Base-by-base conservation (phyloP, 2,888 invertebrate genomes). In the Drosophila picticornis region DNA sequence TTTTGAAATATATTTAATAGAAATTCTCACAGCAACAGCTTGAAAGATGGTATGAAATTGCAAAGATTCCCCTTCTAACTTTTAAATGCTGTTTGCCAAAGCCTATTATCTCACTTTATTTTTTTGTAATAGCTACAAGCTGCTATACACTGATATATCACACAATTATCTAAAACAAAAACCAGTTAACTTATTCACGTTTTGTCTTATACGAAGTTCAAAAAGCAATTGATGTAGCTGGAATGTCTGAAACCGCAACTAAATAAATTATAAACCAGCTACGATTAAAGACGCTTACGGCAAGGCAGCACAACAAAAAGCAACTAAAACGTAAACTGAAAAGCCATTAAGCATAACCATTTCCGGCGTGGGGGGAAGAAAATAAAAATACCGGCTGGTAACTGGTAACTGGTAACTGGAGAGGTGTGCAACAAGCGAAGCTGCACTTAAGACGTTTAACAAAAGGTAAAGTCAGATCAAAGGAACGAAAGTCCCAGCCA, bases 331-430 rank as follows among this genome's bases (percentile, higher is more conserved):
- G 57, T 57, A 64, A 70, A 72, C 68, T 79, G 61, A 76, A 84
- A 84, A 70, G 63, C 77, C 77, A 88, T 87, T 84, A 84, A 84
- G 72, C 77, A 89, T 87, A 85, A 89, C 89, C 84, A 87, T 85
- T 84, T 87, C 87, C 89, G 87, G 81, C 66, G 10, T 5, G 46
- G 46, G 22, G 22, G 16, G 46, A 0, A 1, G 2, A 1, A 63
- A 59, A 60, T 43, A 75, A 70, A 70, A 66, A 62, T 59, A 66
- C 46, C 56, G 31, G 10, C 46, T 38, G 38, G 38, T 36, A 65
- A 19, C 50, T 64, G 31, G 38, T 19, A 43, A 34, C 43, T 52
- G 31, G 68, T 57, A 66, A 62, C 63, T 62, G 38, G 51, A 78
- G 80, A 70, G 82, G 80, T 80, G 80, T 82, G 76, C 72, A 87